Evolutionary conservation across 1,140 invertebrate genomes (phyloP), one percentile per base, ranked within the genome.

Genomic region (Cydia splendana): DNA sequence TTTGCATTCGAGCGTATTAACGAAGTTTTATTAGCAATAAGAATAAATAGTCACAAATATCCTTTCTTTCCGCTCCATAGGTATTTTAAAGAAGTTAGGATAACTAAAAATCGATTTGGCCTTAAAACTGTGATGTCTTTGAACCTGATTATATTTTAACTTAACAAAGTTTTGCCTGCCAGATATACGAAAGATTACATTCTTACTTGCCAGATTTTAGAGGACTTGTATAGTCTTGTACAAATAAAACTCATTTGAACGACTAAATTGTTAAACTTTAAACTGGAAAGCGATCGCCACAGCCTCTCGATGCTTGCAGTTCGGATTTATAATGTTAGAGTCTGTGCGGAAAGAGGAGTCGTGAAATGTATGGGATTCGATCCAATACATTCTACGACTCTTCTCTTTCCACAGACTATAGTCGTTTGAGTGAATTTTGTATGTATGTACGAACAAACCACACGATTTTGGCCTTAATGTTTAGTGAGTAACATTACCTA

Each of bases 101-200:
- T 71, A 24, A 62, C 57, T n/a, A 20, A 34, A 30, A 34, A 71
- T 45, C 30, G 34, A 71, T 71, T 71, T 9, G 67, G 67, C 67
- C 67, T 71, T 71, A 38, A 71, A 71, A 38, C 67, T 71, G 67
- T 71, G 67, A 71, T 71, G 67, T 67, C 15, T 34, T 4, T 67
- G 12, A 38, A 67, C 65, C 65, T 67, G 65, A 67, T 67, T 67
- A 34, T 67, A 67, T 67, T 67, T 15, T 67, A 65, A 38, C 2
- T 15, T 45, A 42, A 71, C 34, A 38, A 53, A 53, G 2, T 51
- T 53, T 53, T 42, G 67, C 34, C 67, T 71, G n/a, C n/a, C n/a
- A 10, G 38, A 71, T 71, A 42, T 71, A 42, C 2, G 42, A 65
- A 28, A 65, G 13, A 34, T 9, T 69, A 2, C 7, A 38, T 34